A percentile compares a stretch with the other conserved stretches of the same genome.
Conservation (phyloP, 2,113 vertebrate species). For the Marcusenius ussheri region DNA sequence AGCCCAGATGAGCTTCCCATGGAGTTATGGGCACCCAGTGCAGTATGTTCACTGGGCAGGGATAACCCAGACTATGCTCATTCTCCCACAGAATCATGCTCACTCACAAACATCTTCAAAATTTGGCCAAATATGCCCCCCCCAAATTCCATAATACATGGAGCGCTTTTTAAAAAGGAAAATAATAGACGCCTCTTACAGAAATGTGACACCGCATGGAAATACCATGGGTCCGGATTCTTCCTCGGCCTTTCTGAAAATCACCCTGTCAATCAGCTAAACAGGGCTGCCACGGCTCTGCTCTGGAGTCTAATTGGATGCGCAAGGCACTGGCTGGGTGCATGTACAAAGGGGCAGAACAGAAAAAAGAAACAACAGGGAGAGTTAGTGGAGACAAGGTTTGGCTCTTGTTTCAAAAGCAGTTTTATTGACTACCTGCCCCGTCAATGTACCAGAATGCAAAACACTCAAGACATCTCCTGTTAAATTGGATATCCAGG, state of each 20-base stretch:
- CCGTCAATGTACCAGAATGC: conserved; percentile 2
- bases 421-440: conserved; percentile 19
- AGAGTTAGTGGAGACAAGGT: conserved; percentile 4
- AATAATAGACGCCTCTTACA: conserved; percentile 11
- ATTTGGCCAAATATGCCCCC: neutral
- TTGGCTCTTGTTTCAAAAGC: conserved; percentile 9
- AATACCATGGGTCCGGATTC: neutral
- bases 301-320: neutral
- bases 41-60: neutral
- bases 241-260: neutral
- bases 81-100: neutral
- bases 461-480: conserved; percentile 21
- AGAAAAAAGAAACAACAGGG: neutral
- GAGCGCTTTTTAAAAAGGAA: conserved; percentile 14
- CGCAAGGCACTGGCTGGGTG: neutral
- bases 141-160: neutral
- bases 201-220: conserved; percentile 9
- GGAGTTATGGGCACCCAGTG: neutral
- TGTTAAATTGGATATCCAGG: conserved; percentile 20
- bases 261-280: neutral
- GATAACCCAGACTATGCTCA: neutral
- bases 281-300: neutral
- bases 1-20: neutral
- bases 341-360: neutral
- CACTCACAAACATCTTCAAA: conserved; percentile 4